A percentile compares a stretch with the other conserved stretches of the same genome.
These are phyloP conservation scores for Aurelia aurita complex sp. Pacific DNA, from an alignment of 30 jellyfish, hydroid and myxozoan genomes.

Conservation along the genomic window DNA sequence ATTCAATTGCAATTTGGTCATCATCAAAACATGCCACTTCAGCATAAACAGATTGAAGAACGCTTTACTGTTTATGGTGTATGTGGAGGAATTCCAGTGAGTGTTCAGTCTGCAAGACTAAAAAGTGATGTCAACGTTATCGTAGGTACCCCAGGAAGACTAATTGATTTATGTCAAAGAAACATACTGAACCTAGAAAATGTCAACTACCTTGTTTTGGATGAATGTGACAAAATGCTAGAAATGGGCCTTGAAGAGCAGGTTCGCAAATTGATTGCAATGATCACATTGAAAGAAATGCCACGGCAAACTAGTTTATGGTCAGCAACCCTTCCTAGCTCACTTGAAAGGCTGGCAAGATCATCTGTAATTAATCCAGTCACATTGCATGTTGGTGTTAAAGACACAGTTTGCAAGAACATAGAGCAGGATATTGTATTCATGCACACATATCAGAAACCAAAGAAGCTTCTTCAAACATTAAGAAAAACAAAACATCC, in stretches of 20 bases:
- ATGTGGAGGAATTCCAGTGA: conserved; percentile 87
- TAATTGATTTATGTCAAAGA: conserved; percentile 69
- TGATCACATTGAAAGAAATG: conserved; percentile 23
- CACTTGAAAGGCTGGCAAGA: conserved; percentile 88
- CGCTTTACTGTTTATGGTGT: conserved; percentile 37
- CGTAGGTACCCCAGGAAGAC: conserved; percentile 97
- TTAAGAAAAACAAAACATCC: conserved; percentile 80
- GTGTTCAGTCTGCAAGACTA: conserved; percentile 43
- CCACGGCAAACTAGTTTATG: conserved; percentile 81
- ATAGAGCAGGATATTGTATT: conserved; percentile 66
- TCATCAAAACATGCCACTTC: background rate
- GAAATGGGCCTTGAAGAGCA: conserved; percentile 94
- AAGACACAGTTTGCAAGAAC: conserved; percentile 66
- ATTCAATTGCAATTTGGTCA: too few relatives aligned
- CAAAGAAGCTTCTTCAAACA: conserved; percentile 59
- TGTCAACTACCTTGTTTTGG: conserved; percentile 75
- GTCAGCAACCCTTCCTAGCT: conserved; percentile 96
- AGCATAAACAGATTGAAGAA: background rate
- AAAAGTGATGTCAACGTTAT: conserved; percentile 34
- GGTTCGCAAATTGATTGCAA: conserved; percentile 70
- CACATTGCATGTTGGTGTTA: conserved; percentile 70
- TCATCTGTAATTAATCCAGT: conserved; percentile 88
- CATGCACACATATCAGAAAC: conserved; percentile 84
- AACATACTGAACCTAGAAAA: conserved; percentile 21
- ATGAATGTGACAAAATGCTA: conserved; percentile 95